These are phyloP conservation scores for Idaea aversata DNA, from an alignment of 2,888 invertebrate species.

Conservation along the genomic window DNA sequence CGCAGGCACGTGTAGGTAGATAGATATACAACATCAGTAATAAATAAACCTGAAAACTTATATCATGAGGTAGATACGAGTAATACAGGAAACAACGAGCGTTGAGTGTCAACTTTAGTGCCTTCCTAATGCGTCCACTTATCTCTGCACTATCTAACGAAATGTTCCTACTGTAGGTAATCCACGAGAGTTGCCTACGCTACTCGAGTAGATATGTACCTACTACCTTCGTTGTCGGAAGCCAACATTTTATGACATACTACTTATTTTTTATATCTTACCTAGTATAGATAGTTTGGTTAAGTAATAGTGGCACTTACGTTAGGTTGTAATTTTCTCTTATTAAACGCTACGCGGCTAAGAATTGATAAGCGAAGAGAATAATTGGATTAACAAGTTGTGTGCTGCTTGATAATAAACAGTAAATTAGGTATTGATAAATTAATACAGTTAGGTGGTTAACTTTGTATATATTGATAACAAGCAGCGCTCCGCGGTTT, in stretches of 20 bases:
- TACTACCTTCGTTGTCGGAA: slow-evolving; percentile 33
- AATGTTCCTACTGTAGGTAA: slow-evolving; percentile 38
- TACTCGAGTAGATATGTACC: slow-evolving; percentile 31
- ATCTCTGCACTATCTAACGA: slow-evolving; percentile 49
- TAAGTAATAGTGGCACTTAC: not conserved
- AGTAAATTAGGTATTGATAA: no score
- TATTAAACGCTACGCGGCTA: not conserved
- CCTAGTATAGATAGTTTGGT: not conserved
- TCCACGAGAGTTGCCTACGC: slow-evolving; percentile 5
- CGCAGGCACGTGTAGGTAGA: not conserved
- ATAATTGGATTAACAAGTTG: not conserved
- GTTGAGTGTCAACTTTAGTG: slow-evolving; percentile 44
- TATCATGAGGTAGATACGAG: slow-evolving; percentile 26
- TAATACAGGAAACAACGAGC: slow-evolving; percentile 47
- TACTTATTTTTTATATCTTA: not conserved
- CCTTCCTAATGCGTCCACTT: slow-evolving; percentile 49
- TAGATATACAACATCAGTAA: not conserved
- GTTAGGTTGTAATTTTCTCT: slow-evolving; percentile 1
- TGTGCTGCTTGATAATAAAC: no score
- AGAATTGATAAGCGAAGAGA: not conserved
- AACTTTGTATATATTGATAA: no score
- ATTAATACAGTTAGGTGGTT: no score
- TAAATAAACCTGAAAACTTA: slow-evolving; percentile 27
- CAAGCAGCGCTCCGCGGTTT: no score
- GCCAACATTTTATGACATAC: slow-evolving; percentile 4